Evolutionary conservation across 1,140 invertebrate species (phyloP), one percentile per base, ranked within the genome.

Genomic region (Pogonomyrmex barbatus): DNA sequence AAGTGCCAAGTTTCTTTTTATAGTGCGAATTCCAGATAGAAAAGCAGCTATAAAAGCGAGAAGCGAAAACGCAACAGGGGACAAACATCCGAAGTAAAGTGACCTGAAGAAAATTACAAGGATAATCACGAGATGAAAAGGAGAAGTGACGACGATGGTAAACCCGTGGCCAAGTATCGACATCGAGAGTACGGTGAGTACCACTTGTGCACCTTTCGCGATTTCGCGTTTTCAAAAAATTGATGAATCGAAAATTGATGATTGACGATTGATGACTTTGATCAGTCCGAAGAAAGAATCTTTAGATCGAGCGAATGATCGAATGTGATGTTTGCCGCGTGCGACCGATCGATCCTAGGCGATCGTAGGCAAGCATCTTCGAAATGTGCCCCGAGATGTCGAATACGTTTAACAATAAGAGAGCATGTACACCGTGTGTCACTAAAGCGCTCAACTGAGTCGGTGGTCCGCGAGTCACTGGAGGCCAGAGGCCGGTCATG

Each of bases 381-480:
- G 56, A 36, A 24, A 42, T 45, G 39, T 52, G 75, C 30, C 45
- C 10, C 50, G 36, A 56, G 76, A 67, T 56, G 63, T 39, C 42
- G 24, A 24, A 24, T 24, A 71, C n/a, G n/a, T 33, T 9, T n/a
- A 24, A 24, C 24, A 24, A 24, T 39, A 9, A 8, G 12, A 39
- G 8, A 52, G 56, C 67, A 54, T 54, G 50, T 65, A 42, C 62
- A 47, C 54, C 14, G 54, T 54, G 52, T 62, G 68, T 73, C 14
- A 47, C 54, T 42, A 42, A 88, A 75, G 30, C 78, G 87, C 87
- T 89, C 63, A 91, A 93, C 90, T 91, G 89, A 88, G 79, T 76
- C 90, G 93, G 88, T 92, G 91, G 91, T 93, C 87, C 90, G 93
- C 91, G 91, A 92, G 87, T 92, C 86, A 93, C 91, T 93, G 92